These are phyloP conservation scores for Hipposideros armiger DNA, from an alignment of 2,113 vertebrate genomes.

Conservation along the genomic window DNA sequence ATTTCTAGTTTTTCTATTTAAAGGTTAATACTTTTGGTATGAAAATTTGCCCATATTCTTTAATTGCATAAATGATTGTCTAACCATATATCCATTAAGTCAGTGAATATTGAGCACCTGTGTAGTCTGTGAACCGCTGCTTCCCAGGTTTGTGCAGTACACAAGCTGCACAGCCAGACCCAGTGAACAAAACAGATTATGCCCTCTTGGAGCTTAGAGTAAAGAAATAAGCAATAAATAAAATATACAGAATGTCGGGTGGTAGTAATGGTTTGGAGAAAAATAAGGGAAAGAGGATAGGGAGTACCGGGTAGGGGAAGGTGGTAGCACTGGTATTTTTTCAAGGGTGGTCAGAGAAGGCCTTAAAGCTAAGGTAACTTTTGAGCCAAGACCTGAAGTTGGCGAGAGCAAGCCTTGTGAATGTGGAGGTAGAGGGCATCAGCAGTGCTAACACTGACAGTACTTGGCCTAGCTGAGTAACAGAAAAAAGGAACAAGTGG, in stretches of 20 bases:
- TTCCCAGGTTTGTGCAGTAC: background rate
- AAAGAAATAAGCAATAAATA: background rate
- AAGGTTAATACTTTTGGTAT: slow-evolving; percentile 42
- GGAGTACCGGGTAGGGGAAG: background rate
- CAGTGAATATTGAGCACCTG: background rate
- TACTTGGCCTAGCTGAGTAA: background rate
- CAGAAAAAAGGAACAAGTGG: background rate
- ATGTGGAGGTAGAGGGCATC: background rate
- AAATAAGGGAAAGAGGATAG: background rate
- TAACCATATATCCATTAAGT: background rate
- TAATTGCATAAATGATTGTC: background rate
- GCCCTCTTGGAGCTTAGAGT: background rate
- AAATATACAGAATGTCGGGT: background rate
- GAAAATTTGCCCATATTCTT: slow-evolving; percentile 16
- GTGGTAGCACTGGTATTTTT: background rate
- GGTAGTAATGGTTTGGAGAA: background rate
- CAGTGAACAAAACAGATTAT: background rate
- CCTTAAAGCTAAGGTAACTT: background rate
- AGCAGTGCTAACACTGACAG: background rate
- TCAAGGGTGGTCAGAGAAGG: background rate
- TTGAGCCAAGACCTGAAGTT: background rate
- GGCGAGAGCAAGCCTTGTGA: background rate
- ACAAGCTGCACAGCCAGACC: background rate
- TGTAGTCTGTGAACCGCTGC: background rate
- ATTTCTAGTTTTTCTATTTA: slow-evolving; percentile 40